Evolutionary conservation across 2,797 vertebrate species (phyloP).

Genomic region (Jordanella pulchra): DNA sequence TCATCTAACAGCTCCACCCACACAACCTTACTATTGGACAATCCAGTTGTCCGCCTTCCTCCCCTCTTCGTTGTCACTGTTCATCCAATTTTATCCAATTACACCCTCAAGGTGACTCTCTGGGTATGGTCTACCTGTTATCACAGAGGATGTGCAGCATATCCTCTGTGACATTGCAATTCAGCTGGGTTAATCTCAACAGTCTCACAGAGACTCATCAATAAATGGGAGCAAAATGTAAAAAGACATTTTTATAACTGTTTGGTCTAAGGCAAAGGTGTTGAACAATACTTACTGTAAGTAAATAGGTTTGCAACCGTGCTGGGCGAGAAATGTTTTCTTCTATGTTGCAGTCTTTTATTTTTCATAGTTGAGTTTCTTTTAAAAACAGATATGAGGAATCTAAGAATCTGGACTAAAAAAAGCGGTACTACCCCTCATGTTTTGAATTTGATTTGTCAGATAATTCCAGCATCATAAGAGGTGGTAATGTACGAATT

Average conservation of each 20-base stretch:
- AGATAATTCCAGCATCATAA: slow-evolving; percentile 35
- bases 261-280: slow-evolving; percentile 8
- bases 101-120: slow-evolving; percentile 68
- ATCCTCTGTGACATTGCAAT: slow-evolving; percentile 37
- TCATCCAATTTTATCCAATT: slow-evolving; percentile 28
- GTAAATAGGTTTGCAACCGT: slow-evolving; percentile 13
- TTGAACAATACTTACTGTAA: slow-evolving; percentile 13
- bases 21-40: slow-evolving; percentile 1
- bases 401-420: slow-evolving; percentile 23
- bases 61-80: slow-evolving; percentile 18
- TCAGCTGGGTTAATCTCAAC: slow-evolving; percentile 39
- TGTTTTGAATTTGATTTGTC: slow-evolving; percentile 14
- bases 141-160: slow-evolving; percentile 9
- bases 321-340: neutral
- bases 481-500: slow-evolving; percentile 45
- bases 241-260: slow-evolving; percentile 28
- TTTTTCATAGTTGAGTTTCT: slow-evolving; percentile 10
- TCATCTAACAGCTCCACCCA: slow-evolving; percentile 47
- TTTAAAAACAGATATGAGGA: slow-evolving; percentile 8
- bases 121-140: slow-evolving; percentile 37
- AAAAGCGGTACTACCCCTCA: slow-evolving; percentile 9
- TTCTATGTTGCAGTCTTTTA: neutral
- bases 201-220: slow-evolving; percentile 28
- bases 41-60: slow-evolving; percentile 16
- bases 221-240: slow-evolving; percentile 21